These are phyloP conservation scores for Cyclopterus lumpus DNA, from an alignment of 2,797 vertebrate species.

Conservation along the genomic window DNA sequence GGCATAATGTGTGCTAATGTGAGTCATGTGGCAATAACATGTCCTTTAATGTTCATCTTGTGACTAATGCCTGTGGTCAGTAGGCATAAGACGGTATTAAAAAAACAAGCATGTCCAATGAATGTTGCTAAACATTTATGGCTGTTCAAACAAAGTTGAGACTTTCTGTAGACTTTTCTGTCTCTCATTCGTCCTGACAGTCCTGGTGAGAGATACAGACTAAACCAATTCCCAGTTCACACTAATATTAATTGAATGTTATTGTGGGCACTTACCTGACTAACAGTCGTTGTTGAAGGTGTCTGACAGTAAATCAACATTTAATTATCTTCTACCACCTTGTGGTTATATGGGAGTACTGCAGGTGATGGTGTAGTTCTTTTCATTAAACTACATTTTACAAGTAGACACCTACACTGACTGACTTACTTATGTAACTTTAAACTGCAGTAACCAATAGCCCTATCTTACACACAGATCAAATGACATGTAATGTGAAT, in stretches of 20 bases:
- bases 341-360: conserved; percentile 51
- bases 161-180: too few relatives aligned
- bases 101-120: conserved; percentile 16
- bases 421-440: not conserved
- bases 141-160: not conserved
- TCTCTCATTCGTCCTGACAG: not conserved
- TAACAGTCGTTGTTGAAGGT: not conserved
- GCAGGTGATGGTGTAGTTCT: not conserved
- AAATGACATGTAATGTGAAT: not conserved
- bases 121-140: conserved; percentile 11
- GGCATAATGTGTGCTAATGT: conserved; percentile 1
- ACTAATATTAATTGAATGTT: not conserved
- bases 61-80: conserved; percentile 26
- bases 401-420: not conserved
- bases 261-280: not conserved
- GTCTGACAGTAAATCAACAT: not conserved
- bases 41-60: conserved; percentile 27
- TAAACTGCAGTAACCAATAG: not conserved
- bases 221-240: not conserved
- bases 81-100: conserved; percentile 4
- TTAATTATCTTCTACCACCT: conserved; percentile 49
- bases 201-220: not conserved
- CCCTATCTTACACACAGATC: not conserved
- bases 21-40: conserved; percentile 4
- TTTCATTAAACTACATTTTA: not conserved